These are phyloP conservation scores for Brachionus calyciflorus DNA, from an alignment of 1,140 invertebrate genomes.

Conservation along the genomic window DNA sequence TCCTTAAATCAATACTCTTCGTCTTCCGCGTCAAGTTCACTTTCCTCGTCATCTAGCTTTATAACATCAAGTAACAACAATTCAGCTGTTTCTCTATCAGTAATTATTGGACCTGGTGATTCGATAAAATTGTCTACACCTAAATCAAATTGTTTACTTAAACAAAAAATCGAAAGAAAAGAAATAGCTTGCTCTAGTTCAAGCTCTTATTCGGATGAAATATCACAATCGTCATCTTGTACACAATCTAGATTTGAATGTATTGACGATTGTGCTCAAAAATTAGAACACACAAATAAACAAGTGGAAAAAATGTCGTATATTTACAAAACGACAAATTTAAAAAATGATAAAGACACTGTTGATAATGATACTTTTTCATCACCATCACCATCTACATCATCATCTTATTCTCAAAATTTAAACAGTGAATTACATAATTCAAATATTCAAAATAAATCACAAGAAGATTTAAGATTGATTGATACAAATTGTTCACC, in stretches of 20 bases:
- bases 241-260: conserved; percentile 22
- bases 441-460: not conserved
- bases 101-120: conserved; percentile 17
- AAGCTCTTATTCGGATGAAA: conserved; percentile 36
- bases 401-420: not conserved
- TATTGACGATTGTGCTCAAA: not conserved
- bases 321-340: not conserved
- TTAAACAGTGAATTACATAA: no score
- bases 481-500: not conserved
- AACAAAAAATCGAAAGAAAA: conserved; percentile 13
- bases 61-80: not conserved
- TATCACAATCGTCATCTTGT: not conserved
- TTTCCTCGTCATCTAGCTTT: conserved; percentile 22
- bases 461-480: not conserved
- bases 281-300: not conserved
- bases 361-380: not conserved
- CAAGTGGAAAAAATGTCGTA: not conserved
- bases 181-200: conserved; percentile 14
- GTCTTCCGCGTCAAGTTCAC: conserved; percentile 1
- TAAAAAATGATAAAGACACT: not conserved
- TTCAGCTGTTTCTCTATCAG: not conserved
- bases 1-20: conserved; percentile 15
- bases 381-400: not conserved
- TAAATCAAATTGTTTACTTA: not conserved
- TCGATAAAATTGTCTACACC: conserved; percentile 22